Percentiles rank a stretch among this genome's conserved stretches.
phyloP scores from a whole-genome alignment of 1,140 invertebrate genomes.

The Drosophila eugracilis region DNA sequence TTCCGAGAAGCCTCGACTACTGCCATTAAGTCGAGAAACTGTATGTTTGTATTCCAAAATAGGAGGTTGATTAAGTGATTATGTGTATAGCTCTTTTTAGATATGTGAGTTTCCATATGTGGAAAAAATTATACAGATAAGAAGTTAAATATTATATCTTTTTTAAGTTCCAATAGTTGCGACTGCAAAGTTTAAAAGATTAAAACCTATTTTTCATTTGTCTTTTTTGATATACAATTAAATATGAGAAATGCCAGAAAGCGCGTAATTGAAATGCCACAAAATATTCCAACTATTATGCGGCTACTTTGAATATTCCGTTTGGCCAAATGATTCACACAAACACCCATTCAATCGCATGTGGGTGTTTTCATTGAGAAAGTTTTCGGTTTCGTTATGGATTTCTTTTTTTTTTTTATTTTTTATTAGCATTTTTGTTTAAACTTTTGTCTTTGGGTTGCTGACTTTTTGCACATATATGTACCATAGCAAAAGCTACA shows the following conservation, averaged over 20 bases:
- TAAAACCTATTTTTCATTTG: not conserved
- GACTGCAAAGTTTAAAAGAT: too few relatives aligned
- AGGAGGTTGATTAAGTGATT: not conserved
- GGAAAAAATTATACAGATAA: too few relatives aligned
- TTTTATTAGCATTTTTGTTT: slow-evolving; percentile 16
- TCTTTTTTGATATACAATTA: not conserved
- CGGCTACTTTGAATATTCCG: slow-evolving; percentile 7
- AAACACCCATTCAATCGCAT: slow-evolving; percentile 43
- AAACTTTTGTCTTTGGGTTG: slow-evolving; percentile 52
- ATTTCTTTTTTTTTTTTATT: slow-evolving; percentile 29
- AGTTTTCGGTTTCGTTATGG: slow-evolving; percentile 54
- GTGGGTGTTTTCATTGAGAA: slow-evolving; percentile 65
- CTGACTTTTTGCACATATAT: slow-evolving; percentile 50
- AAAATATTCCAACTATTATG: slow-evolving; percentile 1
- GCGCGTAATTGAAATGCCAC: not conserved
- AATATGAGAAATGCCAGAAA: not conserved
- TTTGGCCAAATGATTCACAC: slow-evolving; percentile 25
- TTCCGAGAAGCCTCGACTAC: slow-evolving; percentile 5
- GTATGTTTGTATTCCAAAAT: not conserved
- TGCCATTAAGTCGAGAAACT: slow-evolving; percentile 6
- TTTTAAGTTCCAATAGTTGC: too few relatives aligned
- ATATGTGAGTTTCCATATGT: too few relatives aligned
- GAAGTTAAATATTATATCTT: too few relatives aligned
- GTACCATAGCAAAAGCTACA: slow-evolving; percentile 8
- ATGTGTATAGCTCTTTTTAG: not conserved